Evolutionary conservation across 2,888 invertebrate species (phyloP).

Genomic region (Daptonema setosum): DNA sequence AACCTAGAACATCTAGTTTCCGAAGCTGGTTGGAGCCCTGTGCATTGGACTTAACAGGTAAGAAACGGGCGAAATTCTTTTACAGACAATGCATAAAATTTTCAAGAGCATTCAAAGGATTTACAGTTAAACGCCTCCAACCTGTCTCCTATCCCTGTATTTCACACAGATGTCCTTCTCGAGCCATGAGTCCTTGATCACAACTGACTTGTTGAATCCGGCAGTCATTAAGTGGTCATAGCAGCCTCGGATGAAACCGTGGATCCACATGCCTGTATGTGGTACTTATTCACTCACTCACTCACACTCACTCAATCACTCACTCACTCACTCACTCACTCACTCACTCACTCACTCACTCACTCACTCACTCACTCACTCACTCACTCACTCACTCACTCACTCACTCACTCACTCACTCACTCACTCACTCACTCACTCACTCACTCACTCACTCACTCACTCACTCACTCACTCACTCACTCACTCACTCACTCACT

Average conservation of each 20-base stretch:
- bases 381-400: too few species aligned
- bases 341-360: too few species aligned
- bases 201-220: slow-evolving; percentile 25
- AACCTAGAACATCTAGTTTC: too few species aligned
- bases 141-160: slow-evolving; percentile 10
- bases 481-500: too few species aligned
- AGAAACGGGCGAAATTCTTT: background rate
- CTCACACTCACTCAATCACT: too few species aligned
- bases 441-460: too few species aligned
- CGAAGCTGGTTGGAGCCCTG: background rate
- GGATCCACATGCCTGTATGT: slow-evolving; percentile 18
- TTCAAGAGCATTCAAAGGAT: background rate
- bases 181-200: slow-evolving; percentile 22
- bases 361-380: too few species aligned
- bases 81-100: background rate
- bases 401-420: too few species aligned
- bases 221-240: slow-evolving; percentile 19
- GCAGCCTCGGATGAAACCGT: slow-evolving; percentile 22
- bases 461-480: too few species aligned
- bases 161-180: slow-evolving; percentile 20
- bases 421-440: too few species aligned
- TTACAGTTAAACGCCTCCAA: background rate
- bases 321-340: too few species aligned
- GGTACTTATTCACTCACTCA: background rate
- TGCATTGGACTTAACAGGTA: background rate